These are phyloP conservation scores for Cecropterus lyciades DNA, from an alignment of 1,140 invertebrate genomes.

Conservation along the genomic window DNA sequence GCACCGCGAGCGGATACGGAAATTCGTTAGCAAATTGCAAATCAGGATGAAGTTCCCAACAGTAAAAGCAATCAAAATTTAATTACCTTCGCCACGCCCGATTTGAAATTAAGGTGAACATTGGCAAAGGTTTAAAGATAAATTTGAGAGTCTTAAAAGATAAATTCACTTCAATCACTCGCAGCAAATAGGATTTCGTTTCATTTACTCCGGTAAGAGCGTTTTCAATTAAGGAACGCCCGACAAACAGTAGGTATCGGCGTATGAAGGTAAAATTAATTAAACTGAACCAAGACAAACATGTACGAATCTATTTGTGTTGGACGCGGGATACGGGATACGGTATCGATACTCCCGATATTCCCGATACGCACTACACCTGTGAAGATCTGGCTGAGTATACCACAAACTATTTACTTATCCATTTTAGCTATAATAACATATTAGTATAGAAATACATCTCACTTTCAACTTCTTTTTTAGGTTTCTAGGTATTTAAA, in stretches of 20 bases:
- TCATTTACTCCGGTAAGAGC: slow-evolving; percentile 81
- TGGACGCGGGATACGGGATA: slow-evolving; percentile 59
- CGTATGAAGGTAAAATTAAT: slow-evolving; percentile 84
- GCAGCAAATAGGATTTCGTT: slow-evolving; percentile 82
- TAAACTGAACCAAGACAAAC: slow-evolving; percentile 82
- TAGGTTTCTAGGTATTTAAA: too few species aligned
- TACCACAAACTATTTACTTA: too few species aligned
- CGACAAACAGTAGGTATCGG: slow-evolving; percentile 80
- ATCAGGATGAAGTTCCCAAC: slow-evolving; percentile 58
- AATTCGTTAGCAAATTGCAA: too few species aligned
- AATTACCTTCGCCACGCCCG: slow-evolving; percentile 66
- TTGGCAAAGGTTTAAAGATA: slow-evolving; percentile 69
- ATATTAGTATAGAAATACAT: too few species aligned
- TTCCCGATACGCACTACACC: too few species aligned
- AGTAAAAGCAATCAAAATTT: slow-evolving; percentile 73
- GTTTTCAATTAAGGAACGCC: slow-evolving; percentile 82
- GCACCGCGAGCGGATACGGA: too few species aligned
- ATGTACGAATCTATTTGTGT: slow-evolving; percentile 81
- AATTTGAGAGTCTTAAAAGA: slow-evolving; percentile 83
- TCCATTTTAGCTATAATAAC: too few species aligned
- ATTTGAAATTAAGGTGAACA: slow-evolving; percentile 62
- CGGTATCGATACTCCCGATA: slow-evolving; percentile 46
- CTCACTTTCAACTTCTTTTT: too few species aligned
- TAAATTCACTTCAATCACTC: slow-evolving; percentile 82
- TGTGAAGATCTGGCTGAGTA: too few species aligned